These are phyloP conservation scores for Oceanodroma leucorhoa DNA, from an alignment of 2,797 vertebrate genomes.

Conservation along the genomic window DNA sequence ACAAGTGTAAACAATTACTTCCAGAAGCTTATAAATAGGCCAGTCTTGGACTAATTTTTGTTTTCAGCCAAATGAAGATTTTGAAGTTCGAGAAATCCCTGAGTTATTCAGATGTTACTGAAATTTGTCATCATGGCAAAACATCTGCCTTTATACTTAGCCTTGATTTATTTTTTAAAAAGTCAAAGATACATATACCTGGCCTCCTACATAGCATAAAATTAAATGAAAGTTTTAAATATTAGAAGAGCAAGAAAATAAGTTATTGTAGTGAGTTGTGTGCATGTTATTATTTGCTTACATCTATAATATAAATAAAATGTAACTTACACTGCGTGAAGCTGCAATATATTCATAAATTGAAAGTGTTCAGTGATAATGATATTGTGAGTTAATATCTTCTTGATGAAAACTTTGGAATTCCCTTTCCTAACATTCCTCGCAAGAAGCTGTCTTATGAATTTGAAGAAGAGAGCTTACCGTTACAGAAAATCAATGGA, in stretches of 20 bases:
- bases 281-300: background rate
- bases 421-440: background rate
- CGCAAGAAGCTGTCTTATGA: background rate
- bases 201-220: background rate
- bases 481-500: background rate
- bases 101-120: background rate
- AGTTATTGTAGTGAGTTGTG: background rate
- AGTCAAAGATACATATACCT: background rate
- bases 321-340: background rate
- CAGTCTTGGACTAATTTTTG: background rate
- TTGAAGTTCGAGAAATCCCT: background rate
- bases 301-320: background rate
- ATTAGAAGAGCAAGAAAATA: background rate
- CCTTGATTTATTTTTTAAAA: background rate
- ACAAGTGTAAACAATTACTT: background rate
- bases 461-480: background rate
- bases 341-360: background rate
- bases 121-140: background rate
- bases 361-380: background rate
- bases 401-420: background rate
- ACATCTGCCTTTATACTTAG: background rate
- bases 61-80: background rate
- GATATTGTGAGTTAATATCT: background rate
- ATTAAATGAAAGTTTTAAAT: background rate
- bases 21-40: background rate